Conservation (phyloP, 2,888 invertebrate species). For the Protula sp. region DNA sequence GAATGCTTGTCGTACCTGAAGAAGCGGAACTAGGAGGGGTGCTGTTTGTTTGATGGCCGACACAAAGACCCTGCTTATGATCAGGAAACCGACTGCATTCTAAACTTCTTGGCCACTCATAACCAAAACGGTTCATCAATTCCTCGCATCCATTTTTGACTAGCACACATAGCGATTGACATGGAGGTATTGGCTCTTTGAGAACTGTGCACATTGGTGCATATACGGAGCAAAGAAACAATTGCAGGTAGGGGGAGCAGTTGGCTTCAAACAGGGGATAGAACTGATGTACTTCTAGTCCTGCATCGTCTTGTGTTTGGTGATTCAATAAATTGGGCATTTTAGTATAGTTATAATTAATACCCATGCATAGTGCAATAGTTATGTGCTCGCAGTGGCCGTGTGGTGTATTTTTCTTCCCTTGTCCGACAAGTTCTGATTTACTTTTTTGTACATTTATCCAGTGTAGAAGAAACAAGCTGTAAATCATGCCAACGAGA, state of each 20-base stretch:
- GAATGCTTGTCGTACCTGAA: too few species aligned
- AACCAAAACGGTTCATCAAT: slow-evolving; percentile 79
- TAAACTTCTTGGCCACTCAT: slow-evolving; percentile 82
- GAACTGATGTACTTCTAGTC: slow-evolving; percentile 85
- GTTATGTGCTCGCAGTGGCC: background rate
- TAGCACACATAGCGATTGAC: slow-evolving; percentile 81
- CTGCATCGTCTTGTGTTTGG: slow-evolving; percentile 89
- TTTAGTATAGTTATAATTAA: slow-evolving; percentile 90
- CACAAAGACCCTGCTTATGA: too few species aligned
- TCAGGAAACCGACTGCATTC: slow-evolving; percentile 81
- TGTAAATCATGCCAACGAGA: too few species aligned
- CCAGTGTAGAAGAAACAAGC: too few species aligned
- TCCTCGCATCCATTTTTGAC: slow-evolving; percentile 79
- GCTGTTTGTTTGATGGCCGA: too few species aligned
- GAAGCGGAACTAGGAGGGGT: too few species aligned
- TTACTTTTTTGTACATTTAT: too few species aligned
- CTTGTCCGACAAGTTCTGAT: too few species aligned
- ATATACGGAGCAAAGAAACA: slow-evolving; percentile 92
- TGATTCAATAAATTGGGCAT: slow-evolving; percentile 88
- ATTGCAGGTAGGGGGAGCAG: slow-evolving; percentile 87
- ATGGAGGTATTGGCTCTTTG: slow-evolving; percentile 83
- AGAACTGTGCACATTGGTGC: slow-evolving; percentile 93
- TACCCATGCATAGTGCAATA: slow-evolving; percentile 72
- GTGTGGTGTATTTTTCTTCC: too few species aligned
- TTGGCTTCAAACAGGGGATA: slow-evolving; percentile 83